These are phyloP conservation scores for Euplagia quadripunctaria DNA, from an alignment of 2,888 invertebrate genomes.

Conservation along the genomic window DNA sequence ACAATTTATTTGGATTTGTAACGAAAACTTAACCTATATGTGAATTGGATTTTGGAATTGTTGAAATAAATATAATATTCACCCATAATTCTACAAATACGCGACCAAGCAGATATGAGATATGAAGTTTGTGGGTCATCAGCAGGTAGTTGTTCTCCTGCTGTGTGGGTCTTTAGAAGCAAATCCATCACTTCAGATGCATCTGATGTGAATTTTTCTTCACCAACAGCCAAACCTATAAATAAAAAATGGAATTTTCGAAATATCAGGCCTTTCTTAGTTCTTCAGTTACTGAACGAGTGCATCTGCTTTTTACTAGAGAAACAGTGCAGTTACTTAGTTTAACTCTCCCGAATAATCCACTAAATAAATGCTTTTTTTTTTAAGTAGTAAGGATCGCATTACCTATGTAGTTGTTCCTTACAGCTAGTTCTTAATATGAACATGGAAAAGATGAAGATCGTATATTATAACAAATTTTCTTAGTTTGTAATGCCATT, in stretches of 20 bases:
- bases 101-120: conserved; percentile 99
- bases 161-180: conserved; percentile 95
- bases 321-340: too few species aligned
- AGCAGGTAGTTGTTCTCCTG: conserved; percentile 94
- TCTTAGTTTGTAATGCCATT: neutral
- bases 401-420: neutral
- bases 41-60: neutral
- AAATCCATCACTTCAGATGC: conserved; percentile 98
- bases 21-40: neutral
- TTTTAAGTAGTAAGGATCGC: too few species aligned
- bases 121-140: conserved; percentile 99
- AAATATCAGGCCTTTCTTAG: neutral
- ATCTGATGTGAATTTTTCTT: conserved; percentile 95
- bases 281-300: too few species aligned
- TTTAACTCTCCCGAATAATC: too few species aligned
- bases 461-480: neutral
- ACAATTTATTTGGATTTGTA: neutral
- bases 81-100: conserved; percentile 97
- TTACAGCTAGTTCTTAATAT: neutral
- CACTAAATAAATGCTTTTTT: too few species aligned
- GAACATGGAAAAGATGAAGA: neutral
- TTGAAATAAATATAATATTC: conserved; percentile 20
- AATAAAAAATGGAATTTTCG: neutral
- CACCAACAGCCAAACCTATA: conserved; percentile 90
- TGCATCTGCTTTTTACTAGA: too few species aligned